Evolutionary conservation across 2,888 invertebrate species (phyloP), one percentile per base, ranked within the genome.

Genomic region (Anaspis maculata): DNA sequence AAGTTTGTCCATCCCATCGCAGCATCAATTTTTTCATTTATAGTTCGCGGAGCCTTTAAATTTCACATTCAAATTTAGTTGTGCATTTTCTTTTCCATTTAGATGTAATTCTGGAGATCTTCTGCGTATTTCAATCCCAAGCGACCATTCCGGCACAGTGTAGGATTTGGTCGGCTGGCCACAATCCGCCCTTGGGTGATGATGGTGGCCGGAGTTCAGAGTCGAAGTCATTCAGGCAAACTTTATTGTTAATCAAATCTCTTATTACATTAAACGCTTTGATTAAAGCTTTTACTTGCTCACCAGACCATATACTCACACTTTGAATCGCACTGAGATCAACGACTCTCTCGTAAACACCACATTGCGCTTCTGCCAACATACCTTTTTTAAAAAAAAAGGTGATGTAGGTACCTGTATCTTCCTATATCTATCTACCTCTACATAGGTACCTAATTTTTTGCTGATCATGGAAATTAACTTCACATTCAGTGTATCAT

Each of bases 211-310:
- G 24, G 4, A 47, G 46, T 47, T 49, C 45, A 46, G 49, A 49
- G 49, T 44, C 37, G 40, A 46, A 46, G 39, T 46, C 51, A 45
- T 49, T 48, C 51, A 55, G 55, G 56, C 55, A 48, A 51, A 56
- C 49, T 52, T 54, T 54, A 57, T 57, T 58, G 57, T 56, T 55
- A 56, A 57, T 51, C 56, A 59, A 56, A 57, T 56, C 59, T 56
- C 56, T 57, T 55, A 59, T 58, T 59, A 55, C 57, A 57, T 59
- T 57, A 57, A 58, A 52, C 60, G 54, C 60, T 59, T 56, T 58
- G 57, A 60, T 59, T 58, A 56, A 49, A 53, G 57, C 56, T 54
- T 58, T 55, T 54, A 52, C 53, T 52, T 57, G 56, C 50, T 51
- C 54, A 59, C 55, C 52, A 59, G 61, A 61, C 59, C 59, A 51